Evolutionary conservation across 2,888 invertebrate genomes (phyloP).

Genomic region (Coenonympha glycerion): DNA sequence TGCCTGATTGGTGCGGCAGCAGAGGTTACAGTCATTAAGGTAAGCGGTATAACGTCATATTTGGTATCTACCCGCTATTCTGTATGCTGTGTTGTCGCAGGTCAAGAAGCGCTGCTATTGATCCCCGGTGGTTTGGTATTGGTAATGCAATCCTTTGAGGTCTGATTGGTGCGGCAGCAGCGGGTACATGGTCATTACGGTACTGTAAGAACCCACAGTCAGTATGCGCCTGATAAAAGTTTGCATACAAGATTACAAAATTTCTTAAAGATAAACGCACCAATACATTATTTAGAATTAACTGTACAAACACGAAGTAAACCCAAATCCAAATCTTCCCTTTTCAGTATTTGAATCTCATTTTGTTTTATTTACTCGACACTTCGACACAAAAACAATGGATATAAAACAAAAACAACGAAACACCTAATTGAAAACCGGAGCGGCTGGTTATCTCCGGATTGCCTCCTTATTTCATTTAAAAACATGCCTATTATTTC

Average conservation of each 20-base stretch:
- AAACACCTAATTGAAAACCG: slow-evolving; percentile 33
- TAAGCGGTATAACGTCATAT: too few species aligned
- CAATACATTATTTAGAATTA: too few species aligned
- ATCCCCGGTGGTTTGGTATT: slow-evolving; percentile 55
- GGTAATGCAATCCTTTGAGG: slow-evolving; percentile 59
- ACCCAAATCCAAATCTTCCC: not conserved
- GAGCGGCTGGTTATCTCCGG: slow-evolving; percentile 29
- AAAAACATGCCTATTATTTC: slow-evolving; percentile 68
- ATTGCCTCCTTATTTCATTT: slow-evolving; percentile 59
- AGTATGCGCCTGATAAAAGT: too few species aligned
- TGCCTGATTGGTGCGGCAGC: too few species aligned
- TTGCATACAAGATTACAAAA: too few species aligned
- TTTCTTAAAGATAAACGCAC: too few species aligned
- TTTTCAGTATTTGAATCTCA: not conserved
- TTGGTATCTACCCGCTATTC: too few species aligned
- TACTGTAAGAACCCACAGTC: too few species aligned
- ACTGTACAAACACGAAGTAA: not conserved
- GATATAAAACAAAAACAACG: slow-evolving; percentile 25
- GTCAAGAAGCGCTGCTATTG: slow-evolving; percentile 70
- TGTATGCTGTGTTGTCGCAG: too few species aligned
- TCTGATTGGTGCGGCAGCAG: slow-evolving; percentile 56
- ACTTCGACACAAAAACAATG: slow-evolving; percentile 19
- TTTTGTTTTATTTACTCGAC: slow-evolving; percentile 14
- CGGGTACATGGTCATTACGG: slow-evolving; percentile 38
- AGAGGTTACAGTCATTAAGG: too few species aligned